Percentiles rank a stretch among this genome's conserved stretches.
phyloP scores from a whole-genome alignment of 2,888 invertebrate genomes.

The Agelastica alni region DNA sequence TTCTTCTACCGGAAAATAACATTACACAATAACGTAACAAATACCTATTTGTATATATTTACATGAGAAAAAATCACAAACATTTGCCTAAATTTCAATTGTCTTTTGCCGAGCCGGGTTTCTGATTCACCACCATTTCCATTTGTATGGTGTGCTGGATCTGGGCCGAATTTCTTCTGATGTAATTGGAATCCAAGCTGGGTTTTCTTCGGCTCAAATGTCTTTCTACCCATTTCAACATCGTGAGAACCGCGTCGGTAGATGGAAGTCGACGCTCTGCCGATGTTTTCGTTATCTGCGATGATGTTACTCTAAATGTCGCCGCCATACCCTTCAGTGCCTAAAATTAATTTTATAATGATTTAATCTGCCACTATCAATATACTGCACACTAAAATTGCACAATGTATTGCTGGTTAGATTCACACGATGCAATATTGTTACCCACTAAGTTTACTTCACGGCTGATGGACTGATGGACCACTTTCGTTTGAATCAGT shows the following conservation, averaged over 20 bases:
- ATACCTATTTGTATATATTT: conserved; percentile 10
- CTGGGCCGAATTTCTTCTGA: conserved; percentile 69
- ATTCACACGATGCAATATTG: too few species aligned
- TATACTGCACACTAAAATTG: too few species aligned
- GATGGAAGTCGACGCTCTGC: conserved; percentile 86
- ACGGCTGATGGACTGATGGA: too few species aligned
- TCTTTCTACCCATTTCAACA: conserved; percentile 88
- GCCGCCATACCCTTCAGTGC: conserved; percentile 92
- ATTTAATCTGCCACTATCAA: too few species aligned
- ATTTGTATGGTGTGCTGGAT: conserved; percentile 72
- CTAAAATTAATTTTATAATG: conserved; percentile 54
- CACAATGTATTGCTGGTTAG: too few species aligned
- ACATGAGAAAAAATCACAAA: conserved; percentile 16
- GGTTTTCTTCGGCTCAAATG: conserved; percentile 82
- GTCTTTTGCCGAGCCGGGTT: not conserved
- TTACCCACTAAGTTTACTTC: too few species aligned
- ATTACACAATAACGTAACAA: conserved; percentile 2
- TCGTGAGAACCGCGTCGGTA: conserved; percentile 85
- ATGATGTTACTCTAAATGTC: conserved; percentile 86
- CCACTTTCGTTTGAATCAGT: too few species aligned
- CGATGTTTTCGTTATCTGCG: conserved; percentile 81
- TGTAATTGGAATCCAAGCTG: conserved; percentile 53
- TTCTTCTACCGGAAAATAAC: conserved; percentile 4
- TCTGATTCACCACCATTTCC: conserved; percentile 57
- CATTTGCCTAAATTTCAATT: conserved; percentile 8